Conservation (phyloP, 2,113 vertebrate genomes). For the Choloepus hoffmanni region DNA sequence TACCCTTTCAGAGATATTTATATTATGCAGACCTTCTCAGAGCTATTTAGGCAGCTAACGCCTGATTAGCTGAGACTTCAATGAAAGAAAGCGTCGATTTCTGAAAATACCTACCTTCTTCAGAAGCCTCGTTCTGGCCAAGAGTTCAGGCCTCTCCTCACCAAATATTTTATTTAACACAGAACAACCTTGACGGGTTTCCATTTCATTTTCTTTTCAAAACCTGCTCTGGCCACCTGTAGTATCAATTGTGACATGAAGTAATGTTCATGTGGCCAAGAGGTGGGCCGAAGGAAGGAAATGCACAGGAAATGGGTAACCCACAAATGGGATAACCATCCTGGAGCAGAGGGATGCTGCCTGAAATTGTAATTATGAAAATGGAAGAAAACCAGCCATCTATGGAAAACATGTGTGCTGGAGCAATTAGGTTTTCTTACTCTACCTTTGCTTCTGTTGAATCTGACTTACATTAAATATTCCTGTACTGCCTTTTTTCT, state of each 20-base stretch:
- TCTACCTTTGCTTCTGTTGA: conserved; percentile 42
- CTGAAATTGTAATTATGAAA: conserved; percentile 80
- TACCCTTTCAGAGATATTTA: not conserved
- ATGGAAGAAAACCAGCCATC: conserved; percentile 61
- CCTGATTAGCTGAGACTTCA: not conserved
- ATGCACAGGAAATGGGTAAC: conserved; percentile 67
- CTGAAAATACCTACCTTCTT: not conserved
- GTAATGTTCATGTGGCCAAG: conserved; percentile 56
- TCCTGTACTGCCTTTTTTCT: not conserved
- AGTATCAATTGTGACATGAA: conserved; percentile 60
- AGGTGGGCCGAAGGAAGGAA: conserved; percentile 75
- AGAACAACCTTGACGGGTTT: conserved; percentile 52
- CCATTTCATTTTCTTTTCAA: conserved; percentile 60
- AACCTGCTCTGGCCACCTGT: conserved; percentile 69
- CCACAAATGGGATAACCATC: conserved; percentile 66
- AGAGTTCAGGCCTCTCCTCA: not conserved
- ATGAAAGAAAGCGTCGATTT: not conserved
- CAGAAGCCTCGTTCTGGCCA: conserved; percentile 15
- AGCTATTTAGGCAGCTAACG: not conserved
- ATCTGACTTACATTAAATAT: conserved; percentile 49
- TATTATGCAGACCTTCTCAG: not conserved
- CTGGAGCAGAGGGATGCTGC: conserved; percentile 46
- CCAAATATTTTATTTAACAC: conserved; percentile 57
- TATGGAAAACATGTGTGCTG: conserved; percentile 72
- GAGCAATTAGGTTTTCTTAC: conserved; percentile 27